Conservation (phyloP, 2,113 vertebrate genomes). For the Elephantulus edwardii region DNA sequence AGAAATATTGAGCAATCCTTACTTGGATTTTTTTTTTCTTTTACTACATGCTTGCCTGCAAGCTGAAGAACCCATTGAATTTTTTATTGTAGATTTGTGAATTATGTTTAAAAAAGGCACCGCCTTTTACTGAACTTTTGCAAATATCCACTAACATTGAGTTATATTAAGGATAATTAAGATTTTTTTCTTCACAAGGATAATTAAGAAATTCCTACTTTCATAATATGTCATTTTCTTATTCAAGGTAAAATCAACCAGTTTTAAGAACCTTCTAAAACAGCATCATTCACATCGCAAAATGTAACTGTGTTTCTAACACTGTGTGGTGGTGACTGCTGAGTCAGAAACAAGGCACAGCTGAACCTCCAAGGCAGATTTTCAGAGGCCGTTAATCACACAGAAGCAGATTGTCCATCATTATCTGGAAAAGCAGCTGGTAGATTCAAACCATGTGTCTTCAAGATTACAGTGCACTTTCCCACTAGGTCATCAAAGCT, state of each 20-base stretch:
- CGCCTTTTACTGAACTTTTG: slow-evolving; percentile 34
- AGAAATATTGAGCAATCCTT: slow-evolving; percentile 47
- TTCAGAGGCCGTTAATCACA: no score
- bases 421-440: no score
- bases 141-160: not conserved
- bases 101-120: slow-evolving; percentile 51
- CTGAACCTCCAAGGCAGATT: no score
- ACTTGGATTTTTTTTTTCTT: slow-evolving; percentile 29
- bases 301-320: not conserved
- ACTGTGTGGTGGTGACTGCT: not conserved
- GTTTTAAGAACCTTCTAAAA: slow-evolving; percentile 14
- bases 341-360: no score
- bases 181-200: not conserved
- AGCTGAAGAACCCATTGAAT: slow-evolving; percentile 34
- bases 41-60: not conserved
- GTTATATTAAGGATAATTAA: slow-evolving; percentile 12
- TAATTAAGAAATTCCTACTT: slow-evolving; percentile 47
- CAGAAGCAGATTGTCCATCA: no score
- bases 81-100: slow-evolving; percentile 48
- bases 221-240: not conserved
- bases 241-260: not conserved
- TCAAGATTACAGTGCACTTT: no score
- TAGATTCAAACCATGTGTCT: no score
- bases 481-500: no score
- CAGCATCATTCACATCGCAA: not conserved